These are phyloP conservation scores for Leucozona laternaria DNA, from an alignment of 2,888 invertebrate species.

Conservation along the genomic window DNA sequence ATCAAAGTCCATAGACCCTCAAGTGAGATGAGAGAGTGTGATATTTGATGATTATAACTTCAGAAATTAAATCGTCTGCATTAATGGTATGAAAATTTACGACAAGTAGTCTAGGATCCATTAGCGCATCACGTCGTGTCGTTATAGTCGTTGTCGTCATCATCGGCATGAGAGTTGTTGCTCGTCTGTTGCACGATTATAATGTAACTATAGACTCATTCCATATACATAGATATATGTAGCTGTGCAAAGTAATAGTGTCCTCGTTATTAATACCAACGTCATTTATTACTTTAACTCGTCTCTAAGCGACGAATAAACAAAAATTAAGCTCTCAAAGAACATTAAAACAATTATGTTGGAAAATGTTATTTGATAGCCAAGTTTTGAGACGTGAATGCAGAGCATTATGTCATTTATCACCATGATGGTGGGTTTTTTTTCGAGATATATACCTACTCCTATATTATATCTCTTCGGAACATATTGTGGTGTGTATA, in stretches of 20 bases:
- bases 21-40: not conserved
- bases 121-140: constrained; percentile 29
- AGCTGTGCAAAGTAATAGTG: not conserved
- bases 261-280: constrained; percentile 28
- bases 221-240: not conserved
- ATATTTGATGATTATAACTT: constrained; percentile 60
- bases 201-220: not conserved
- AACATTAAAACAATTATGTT: constrained; percentile 67
- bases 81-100: constrained; percentile 61
- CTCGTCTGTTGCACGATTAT: constrained; percentile 19
- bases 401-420: constrained; percentile 52
- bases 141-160: not conserved
- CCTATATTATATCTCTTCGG: constrained; percentile 2
- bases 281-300: constrained; percentile 36
- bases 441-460: not conserved
- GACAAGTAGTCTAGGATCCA: constrained; percentile 47
- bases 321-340: constrained; percentile 44
- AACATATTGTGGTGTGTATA: constrained; percentile 15
- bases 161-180: not conserved
- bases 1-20: not conserved
- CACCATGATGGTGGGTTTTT: constrained; percentile 15
- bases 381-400: constrained; percentile 40
- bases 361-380: constrained; percentile 66
- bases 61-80: constrained; percentile 46
- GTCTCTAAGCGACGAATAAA: constrained; percentile 32